Evolutionary conservation across 2,113 vertebrate genomes (phyloP).

Genomic region (Aegithalos caudatus): DNA sequence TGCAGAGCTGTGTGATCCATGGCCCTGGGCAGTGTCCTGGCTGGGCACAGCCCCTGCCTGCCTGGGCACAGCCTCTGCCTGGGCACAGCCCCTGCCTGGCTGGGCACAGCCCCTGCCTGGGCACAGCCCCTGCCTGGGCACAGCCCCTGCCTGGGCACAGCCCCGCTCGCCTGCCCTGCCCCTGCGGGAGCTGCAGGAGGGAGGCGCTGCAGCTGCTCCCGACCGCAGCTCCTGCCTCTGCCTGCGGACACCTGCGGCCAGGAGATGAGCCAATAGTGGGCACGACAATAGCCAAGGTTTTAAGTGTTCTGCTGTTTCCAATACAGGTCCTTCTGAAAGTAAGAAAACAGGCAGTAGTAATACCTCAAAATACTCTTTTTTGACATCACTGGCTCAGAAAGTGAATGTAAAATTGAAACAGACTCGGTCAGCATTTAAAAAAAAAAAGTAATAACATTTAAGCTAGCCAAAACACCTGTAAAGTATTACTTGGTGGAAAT

Average conservation of each 20-base stretch:
- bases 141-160: too few relatives aligned
- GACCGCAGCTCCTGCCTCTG: rapidly evolving
- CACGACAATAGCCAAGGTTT: neutral
- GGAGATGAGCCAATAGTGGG: neutral
- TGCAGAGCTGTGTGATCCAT: rapidly evolving
- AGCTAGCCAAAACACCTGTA: neutral
- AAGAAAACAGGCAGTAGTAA: neutral
- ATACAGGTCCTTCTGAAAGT: neutral
- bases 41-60: too few relatives aligned
- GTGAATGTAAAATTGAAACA: neutral
- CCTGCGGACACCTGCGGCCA: neutral
- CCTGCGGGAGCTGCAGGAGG: rapidly evolving
- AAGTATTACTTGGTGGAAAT: neutral
- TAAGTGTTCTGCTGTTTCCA: neutral
- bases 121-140: too few relatives aligned
- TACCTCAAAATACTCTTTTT: neutral
- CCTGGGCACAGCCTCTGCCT: too few relatives aligned
- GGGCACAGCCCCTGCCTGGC: too few relatives aligned
- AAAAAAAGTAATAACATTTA: neutral
- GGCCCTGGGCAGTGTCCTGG: neutral
- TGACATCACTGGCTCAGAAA: neutral
- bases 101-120: too few relatives aligned
- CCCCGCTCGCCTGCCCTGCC: too few relatives aligned
- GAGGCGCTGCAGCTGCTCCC: rapidly evolving
- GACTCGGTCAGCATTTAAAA: neutral